Evolutionary conservation across 2,797 vertebrate species (phyloP).

Genomic region (Xiphophorus birchmanni): DNA sequence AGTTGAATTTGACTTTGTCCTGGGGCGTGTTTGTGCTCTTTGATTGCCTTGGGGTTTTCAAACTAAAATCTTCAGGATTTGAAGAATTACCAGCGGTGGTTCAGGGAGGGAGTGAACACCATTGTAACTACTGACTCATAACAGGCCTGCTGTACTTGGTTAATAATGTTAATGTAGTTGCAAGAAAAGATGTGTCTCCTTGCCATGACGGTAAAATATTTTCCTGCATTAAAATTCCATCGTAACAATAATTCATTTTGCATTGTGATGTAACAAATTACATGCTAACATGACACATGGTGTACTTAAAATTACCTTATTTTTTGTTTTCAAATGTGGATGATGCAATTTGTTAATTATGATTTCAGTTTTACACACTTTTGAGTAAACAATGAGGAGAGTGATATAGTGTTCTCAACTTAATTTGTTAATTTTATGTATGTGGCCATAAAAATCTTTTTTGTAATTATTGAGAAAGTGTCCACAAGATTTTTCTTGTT

Average conservation of each 20-base stretch:
- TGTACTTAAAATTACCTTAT: not conserved
- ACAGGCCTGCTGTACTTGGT: not conserved
- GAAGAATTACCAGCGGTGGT: not conserved
- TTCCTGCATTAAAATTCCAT: not conserved
- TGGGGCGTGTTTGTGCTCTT: not conserved
- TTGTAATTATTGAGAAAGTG: too few relatives aligned
- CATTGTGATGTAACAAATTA: not conserved
- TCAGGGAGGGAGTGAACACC: not conserved
- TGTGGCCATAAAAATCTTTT: too few relatives aligned
- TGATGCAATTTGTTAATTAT: not conserved
- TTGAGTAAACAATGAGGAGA: too few relatives aligned
- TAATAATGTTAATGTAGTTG: not conserved
- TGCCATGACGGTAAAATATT: not conserved
- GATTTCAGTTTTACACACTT: too few relatives aligned
- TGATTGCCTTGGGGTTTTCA: not conserved
- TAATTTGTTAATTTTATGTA: not conserved
- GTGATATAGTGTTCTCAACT: too few relatives aligned
- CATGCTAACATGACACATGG: not conserved
- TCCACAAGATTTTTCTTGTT: too few relatives aligned
- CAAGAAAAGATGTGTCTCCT: not conserved
- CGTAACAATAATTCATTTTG: not conserved
- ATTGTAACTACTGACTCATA: not conserved
- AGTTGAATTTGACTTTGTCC: not conserved
- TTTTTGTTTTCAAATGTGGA: not conserved
- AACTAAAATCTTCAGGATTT: not conserved